phyloP scores from a whole-genome alignment of 2,888 invertebrate genomes.

The Cacoxenus indagator region DNA sequence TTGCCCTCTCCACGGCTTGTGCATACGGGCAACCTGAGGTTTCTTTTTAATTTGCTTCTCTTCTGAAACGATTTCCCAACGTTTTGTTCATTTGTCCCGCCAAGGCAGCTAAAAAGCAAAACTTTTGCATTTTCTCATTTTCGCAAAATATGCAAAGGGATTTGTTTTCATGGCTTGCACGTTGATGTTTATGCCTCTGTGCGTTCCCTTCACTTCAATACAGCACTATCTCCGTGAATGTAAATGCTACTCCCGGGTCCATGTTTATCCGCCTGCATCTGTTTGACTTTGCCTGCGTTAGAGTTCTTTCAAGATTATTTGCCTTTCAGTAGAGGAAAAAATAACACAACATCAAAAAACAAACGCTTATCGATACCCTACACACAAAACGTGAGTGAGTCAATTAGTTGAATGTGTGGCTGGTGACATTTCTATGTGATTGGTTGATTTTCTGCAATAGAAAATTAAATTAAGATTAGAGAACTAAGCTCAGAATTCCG shows the following conservation, averaged over 20 bases:
- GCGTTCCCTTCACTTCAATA: slow-evolving; percentile 50
- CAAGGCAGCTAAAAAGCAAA: slow-evolving; percentile 45
- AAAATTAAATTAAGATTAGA: too few species aligned
- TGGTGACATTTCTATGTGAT: too few species aligned
- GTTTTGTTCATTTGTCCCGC: slow-evolving; percentile 15
- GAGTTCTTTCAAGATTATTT: slow-evolving; percentile 40
- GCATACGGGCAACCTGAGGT: slow-evolving; percentile 64
- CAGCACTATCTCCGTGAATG: slow-evolving; percentile 29
- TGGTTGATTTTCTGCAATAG: too few species aligned
- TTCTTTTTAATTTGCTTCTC: slow-evolving; percentile 61
- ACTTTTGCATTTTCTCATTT: slow-evolving; percentile 64
- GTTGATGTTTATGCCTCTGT: slow-evolving; percentile 57
- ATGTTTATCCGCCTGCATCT: background rate
- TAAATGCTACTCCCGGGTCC: slow-evolving; percentile 26
- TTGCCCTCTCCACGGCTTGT: slow-evolving; percentile 46
- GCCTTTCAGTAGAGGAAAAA: background rate
- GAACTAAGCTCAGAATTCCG: too few species aligned
- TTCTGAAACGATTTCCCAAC: slow-evolving; percentile 43
- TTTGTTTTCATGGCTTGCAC: slow-evolving; percentile 58
- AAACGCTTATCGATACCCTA: background rate
- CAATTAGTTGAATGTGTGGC: background rate
- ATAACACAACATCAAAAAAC: slow-evolving; percentile 29
- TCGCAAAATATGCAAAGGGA: slow-evolving; percentile 64
- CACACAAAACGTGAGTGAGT: background rate
- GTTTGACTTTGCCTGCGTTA: background rate